phyloP scores from a whole-genome alignment of 2,797 vertebrate genomes.

The Malurus leucopterus region DNA sequence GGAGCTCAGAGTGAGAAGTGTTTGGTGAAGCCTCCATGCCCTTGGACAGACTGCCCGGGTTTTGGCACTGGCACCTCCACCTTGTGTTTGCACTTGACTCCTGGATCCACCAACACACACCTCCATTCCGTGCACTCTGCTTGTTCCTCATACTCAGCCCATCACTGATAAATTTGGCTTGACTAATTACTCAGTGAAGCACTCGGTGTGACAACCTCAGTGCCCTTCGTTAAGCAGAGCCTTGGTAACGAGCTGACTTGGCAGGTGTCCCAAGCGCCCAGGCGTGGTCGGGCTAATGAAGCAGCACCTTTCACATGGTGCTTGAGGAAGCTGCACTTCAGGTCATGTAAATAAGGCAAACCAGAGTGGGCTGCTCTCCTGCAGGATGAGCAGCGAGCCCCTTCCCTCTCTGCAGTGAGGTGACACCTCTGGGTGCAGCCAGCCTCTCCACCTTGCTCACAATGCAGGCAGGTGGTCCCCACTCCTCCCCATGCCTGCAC shows the following conservation, averaged over 20 bases:
- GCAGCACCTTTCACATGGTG: not conserved
- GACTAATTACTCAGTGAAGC: not conserved
- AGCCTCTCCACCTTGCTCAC: not conserved
- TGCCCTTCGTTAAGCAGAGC: not conserved
- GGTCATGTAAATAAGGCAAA: not conserved
- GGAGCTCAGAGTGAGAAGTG: not conserved
- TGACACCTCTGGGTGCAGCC: not conserved
- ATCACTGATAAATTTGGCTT: not conserved
- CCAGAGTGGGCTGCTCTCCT: not conserved
- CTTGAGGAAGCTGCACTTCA: not conserved
- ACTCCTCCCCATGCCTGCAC: not conserved
- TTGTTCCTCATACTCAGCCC: not conserved
- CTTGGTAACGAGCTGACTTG: accelerated
- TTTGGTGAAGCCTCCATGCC: not conserved
- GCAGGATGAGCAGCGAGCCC: accelerated
- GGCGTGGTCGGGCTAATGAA: not conserved
- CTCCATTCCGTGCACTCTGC: not conserved
- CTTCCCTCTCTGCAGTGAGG: not conserved
- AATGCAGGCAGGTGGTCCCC: not conserved
- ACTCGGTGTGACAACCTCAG: not conserved
- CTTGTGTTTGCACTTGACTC: not conserved
- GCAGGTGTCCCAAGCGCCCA: not conserved
- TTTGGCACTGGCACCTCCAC: not conserved
- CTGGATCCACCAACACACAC: accelerated
- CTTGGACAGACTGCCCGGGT: not conserved